Conservation (phyloP, 2,113 vertebrate species). For the Todiramphus chloris region DNA sequence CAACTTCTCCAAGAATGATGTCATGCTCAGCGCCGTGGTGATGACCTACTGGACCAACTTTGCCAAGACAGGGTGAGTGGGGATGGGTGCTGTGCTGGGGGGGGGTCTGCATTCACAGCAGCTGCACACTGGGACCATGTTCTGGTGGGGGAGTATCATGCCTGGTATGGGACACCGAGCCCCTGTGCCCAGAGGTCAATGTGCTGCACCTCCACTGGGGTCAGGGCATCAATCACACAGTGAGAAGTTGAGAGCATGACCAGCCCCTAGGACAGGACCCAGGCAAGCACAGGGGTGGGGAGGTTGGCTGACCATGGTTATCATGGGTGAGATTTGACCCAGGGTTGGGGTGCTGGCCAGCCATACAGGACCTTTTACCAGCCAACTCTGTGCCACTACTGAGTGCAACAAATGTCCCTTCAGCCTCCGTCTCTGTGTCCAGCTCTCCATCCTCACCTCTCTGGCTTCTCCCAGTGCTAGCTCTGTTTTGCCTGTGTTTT, state of each 20-base stretch:
- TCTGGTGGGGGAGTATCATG: not conserved
- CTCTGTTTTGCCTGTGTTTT: constrained; percentile 5
- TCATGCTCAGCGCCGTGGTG: constrained; percentile 98
- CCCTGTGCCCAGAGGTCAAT: accelerated
- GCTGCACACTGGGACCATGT: not conserved
- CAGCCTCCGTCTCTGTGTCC: not conserved
- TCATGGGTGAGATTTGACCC: not conserved
- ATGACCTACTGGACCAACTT: constrained; percentile 99
- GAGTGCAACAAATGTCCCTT: not conserved
- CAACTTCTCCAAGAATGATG: constrained; percentile 98
- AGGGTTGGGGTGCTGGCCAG: not conserved
- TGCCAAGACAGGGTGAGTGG: constrained; percentile 97
- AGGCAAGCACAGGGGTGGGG: not conserved
- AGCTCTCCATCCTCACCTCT: not conserved
- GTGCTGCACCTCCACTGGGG: not conserved
- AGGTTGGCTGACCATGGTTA: not conserved
- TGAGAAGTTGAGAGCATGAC: not conserved
- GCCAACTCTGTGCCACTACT: not conserved
- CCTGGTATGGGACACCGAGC: not conserved
- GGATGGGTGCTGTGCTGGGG: not conserved
- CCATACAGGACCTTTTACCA: not conserved
- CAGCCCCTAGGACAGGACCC: not conserved
- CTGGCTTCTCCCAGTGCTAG: not conserved
- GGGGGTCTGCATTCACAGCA: not conserved
- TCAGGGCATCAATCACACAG: not conserved